Evolutionary conservation across 2,888 invertebrate genomes (phyloP).

Genomic region (Sarcophaga caerulescens): DNA sequence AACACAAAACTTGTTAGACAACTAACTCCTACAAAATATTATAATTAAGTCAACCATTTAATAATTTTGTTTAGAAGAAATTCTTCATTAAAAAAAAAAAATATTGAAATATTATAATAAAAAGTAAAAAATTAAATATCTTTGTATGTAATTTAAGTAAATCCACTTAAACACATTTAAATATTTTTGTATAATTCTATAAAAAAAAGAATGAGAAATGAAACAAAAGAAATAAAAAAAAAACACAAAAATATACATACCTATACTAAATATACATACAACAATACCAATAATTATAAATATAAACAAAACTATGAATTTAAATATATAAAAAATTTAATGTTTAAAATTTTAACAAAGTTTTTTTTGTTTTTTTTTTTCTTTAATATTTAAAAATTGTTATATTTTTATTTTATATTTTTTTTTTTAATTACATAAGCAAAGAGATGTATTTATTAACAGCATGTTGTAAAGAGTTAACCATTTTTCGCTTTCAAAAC

Average conservation of each 20-base stretch:
- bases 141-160: constrained; percentile 53
- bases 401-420: no score
- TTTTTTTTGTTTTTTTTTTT: no score
- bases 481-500: no score
- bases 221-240: constrained; percentile 21
- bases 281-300: constrained; percentile 27
- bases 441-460: no score
- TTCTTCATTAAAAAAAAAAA: constrained; percentile 20
- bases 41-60: neutral
- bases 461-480: no score
- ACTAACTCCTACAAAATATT: neutral
- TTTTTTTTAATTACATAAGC: no score
- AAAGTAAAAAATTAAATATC: constrained; percentile 18
- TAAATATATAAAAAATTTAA: neutral
- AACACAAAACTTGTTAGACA: neutral
- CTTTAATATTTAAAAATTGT: no score
- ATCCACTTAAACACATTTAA: constrained; percentile 59
- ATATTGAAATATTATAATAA: constrained; percentile 22
- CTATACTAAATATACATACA: constrained; percentile 40
- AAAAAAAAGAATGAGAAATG: constrained; percentile 24
- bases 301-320: neutral
- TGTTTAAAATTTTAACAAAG: neutral
- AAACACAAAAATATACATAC: constrained; percentile 17
- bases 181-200: constrained; percentile 62
- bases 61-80: constrained; percentile 3